Percentiles rank a stretch among this genome's conserved stretches.
Conservation (phyloP, 2,797 vertebrate species). For the Austrolebias charrua region DNA sequence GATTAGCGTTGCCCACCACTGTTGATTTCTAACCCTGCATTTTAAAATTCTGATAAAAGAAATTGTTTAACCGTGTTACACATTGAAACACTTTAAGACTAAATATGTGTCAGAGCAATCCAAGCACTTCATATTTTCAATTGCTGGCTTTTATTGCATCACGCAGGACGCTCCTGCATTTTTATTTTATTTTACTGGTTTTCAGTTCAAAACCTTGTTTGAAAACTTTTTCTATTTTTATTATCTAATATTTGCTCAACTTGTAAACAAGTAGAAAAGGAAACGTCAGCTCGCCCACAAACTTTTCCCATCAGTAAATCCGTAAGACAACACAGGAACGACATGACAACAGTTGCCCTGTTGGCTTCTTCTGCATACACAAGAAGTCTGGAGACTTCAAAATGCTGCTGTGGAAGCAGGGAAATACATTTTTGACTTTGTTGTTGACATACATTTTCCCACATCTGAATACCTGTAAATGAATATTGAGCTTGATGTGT, state of each 20-base stretch:
- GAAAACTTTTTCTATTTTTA: neutral
- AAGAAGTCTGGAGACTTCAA: constrained; percentile 35
- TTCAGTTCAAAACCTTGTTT: neutral
- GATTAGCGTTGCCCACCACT: too few species aligned
- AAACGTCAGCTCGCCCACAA: constrained; percentile 11
- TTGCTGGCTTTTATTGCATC: too few species aligned
- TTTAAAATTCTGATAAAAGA: too few species aligned
- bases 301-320: constrained; percentile 20
- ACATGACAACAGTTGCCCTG: constrained; percentile 32
- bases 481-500: constrained; percentile 46
- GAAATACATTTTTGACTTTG: constrained; percentile 42
- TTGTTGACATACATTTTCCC: constrained; percentile 49
- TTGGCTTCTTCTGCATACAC: constrained; percentile 26
- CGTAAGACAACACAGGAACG: constrained; percentile 7
- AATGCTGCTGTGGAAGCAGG: constrained; percentile 8
- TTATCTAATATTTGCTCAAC: neutral
- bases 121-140: too few species aligned
- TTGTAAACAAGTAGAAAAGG: too few species aligned
- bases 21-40: too few species aligned
- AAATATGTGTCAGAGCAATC: too few species aligned
- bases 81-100: too few species aligned
- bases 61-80: too few species aligned
- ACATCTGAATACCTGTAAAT: constrained; percentile 48
- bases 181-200: neutral
- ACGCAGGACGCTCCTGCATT: neutral